Evolutionary conservation across 2,888 invertebrate genomes (phyloP), one percentile per base, ranked within the genome.

Genomic region (Cryptus viduatorius): DNA sequence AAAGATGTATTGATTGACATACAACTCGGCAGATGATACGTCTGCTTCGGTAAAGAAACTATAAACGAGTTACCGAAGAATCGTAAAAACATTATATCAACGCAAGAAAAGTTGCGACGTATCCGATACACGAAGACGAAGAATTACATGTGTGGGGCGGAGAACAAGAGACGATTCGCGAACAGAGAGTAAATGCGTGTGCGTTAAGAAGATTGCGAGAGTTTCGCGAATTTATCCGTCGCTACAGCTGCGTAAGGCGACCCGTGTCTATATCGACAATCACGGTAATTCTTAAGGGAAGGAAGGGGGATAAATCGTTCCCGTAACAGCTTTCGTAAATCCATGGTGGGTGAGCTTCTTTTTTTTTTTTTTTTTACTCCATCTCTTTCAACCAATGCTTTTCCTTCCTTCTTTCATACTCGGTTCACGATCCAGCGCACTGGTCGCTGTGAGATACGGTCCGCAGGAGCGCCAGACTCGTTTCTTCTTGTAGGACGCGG

Each of bases 401-500:
- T 76, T 65, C 50, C 48, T 64, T 75, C 75, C 37, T 64, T 48
- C 46, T 50, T 12, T 31, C 42, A 1, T 50, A 48, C 59, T 75
- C 61, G 42, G 59, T 75, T 75, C 72, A 71, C 79, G 44, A 53
- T 77, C 50, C 68, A 68, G 50, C 37, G 44, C 48, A 72, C 82
- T 65, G 67, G 56, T 61, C 71, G 59, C 59, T 65, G 79, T 85
- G 83, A 83, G 83, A 85, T 85, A 85, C 84, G 83, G 78, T 80
- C 65, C 67, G 80, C 31, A 29, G 69, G 61, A 79, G 73, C 37
- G 37, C 69, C 53, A 46, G 68, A 72, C 73, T 76, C 46, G 61
- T 77, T 79, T 77, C 80, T 79, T 79, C 37, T 73, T 69, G 73
- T 68, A 64, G 61, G 78, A 59, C 67, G 37, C 46, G 16, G 37